Base-by-base conservation (phyloP, 1,140 invertebrate genomes). In the Tenebrio molitor region DNA sequence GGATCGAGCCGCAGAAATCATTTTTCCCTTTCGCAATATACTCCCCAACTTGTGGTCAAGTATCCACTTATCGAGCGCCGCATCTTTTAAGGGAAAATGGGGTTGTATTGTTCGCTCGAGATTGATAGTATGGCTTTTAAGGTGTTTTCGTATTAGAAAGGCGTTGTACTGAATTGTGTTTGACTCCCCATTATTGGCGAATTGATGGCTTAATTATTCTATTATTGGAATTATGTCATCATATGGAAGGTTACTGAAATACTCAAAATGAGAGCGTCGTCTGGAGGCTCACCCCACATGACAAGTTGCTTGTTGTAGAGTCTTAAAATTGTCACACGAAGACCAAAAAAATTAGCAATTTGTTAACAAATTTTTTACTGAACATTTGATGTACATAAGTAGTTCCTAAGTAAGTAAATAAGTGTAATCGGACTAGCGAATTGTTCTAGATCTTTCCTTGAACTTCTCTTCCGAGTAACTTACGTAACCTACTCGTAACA, bases 181-280 rank as follows among this genome's bases (percentile, higher is more conserved):
- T 46, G 14, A 46, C 14, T 17, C 5, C 12, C 42, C 16, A 46
- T 46, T 46, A 46, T 46, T 10, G 14, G 15, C 4, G 15, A 46
- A 17, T 17, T 17, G 42, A 46, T 46, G 42, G 42, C 16, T 46
- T 46, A 46, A 46, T 46, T 46, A 46, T 46, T 12, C 4, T 39
- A 39, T 39, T 39, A 39, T 39, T 39, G 12, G 36, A 39, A n/a
- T n/a, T n/a, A 5, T 12, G 36, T 39, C n/a, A 39, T 7, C 2
- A 12, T 39, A 39, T 39, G 2, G 36, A 39, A 12, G n/a, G 36
- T 39, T 29, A 8, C 36, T 7, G n/a, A 12, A 39, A 12, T 39
- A 39, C 12, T 12, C 12, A 10, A 12, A 12, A 39, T 39, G 36
- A 39, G 12, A n/a, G 2, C 12, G 36, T 39, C 36, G 36, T n/a